Evolutionary conservation across 2,797 vertebrate genomes (phyloP).

Genomic region (Cheirogaleus major): DNA sequence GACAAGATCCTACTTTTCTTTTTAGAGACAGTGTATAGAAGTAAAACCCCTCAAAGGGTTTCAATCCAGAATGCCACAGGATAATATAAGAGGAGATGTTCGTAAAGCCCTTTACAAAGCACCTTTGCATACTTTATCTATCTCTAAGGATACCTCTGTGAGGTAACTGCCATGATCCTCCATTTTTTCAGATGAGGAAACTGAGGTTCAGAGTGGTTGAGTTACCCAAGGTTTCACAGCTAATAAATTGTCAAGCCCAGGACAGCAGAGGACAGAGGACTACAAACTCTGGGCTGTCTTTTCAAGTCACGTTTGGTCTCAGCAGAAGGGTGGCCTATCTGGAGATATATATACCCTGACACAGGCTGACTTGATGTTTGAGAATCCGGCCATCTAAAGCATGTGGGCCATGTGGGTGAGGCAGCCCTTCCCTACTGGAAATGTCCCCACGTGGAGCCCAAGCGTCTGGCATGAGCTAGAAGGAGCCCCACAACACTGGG

Average conservation of each 20-base stretch:
- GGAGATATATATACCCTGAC: background rate
- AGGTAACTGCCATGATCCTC: background rate
- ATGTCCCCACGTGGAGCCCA: background rate
- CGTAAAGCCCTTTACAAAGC: background rate
- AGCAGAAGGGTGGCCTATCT: background rate
- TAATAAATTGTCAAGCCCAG: background rate
- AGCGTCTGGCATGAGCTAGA: background rate
- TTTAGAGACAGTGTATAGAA: background rate
- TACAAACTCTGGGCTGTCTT: background rate
- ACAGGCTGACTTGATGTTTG: background rate
- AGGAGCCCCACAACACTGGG: background rate
- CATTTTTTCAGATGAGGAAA: constrained; percentile 50
- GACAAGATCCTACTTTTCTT: background rate
- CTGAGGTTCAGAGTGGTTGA: constrained; percentile 35
- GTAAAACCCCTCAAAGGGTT: background rate
- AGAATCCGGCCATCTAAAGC: background rate
- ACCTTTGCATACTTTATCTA: background rate
- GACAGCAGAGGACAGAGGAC: background rate
- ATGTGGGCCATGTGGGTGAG: background rate
- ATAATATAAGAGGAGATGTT: background rate
- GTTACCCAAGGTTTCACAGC: background rate
- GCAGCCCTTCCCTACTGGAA: constrained; percentile 25
- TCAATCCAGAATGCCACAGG: background rate
- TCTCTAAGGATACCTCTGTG: background rate
- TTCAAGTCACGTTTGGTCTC: background rate